These are phyloP conservation scores for Leptinotarsa haldemani DNA, from an alignment of 2,888 invertebrate genomes.

Conservation along the genomic window DNA sequence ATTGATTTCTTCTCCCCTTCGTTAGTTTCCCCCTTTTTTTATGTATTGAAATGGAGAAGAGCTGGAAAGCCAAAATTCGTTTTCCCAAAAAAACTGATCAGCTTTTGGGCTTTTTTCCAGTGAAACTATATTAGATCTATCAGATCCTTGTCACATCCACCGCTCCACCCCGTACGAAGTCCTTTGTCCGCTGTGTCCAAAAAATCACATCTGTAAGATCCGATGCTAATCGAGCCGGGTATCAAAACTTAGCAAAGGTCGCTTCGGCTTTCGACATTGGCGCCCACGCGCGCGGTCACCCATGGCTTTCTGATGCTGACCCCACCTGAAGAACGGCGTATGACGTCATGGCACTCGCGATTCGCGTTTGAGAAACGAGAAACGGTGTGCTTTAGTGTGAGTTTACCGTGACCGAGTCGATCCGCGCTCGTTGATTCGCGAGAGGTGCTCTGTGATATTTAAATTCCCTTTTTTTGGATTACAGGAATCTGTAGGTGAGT, in stretches of 20 bases:
- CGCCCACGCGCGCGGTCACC: slow-evolving; percentile 20
- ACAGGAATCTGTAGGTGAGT: slow-evolving; percentile 27
- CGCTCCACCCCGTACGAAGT: background rate
- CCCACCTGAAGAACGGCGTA: slow-evolving; percentile 6
- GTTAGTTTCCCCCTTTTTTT: too few species aligned
- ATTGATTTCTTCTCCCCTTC: too few species aligned
- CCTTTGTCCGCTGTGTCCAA: too few species aligned
- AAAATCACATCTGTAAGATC: background rate
- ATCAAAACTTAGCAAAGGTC: slow-evolving; percentile 18
- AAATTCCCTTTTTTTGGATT: slow-evolving; percentile 24
- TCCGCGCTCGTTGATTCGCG: slow-evolving; percentile 16
- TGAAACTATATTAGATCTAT: too few species aligned
- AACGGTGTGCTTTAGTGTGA: slow-evolving; percentile 20
- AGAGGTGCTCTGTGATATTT: slow-evolving; percentile 23
- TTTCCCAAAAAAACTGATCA: too few species aligned
- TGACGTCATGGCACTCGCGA: slow-evolving; percentile 15
- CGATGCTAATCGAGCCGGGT: background rate
- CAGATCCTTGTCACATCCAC: too few species aligned
- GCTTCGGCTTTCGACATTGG: slow-evolving; percentile 5
- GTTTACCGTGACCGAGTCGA: slow-evolving; percentile 19
- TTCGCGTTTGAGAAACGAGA: slow-evolving; percentile 24
- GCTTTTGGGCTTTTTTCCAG: too few species aligned
- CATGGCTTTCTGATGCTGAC: slow-evolving; percentile 5
- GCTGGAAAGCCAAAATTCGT: too few species aligned
- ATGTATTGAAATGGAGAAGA: too few species aligned